Evolutionary conservation across 2,888 invertebrate species (phyloP).

Genomic region (Drosophila multiciliata): DNA sequence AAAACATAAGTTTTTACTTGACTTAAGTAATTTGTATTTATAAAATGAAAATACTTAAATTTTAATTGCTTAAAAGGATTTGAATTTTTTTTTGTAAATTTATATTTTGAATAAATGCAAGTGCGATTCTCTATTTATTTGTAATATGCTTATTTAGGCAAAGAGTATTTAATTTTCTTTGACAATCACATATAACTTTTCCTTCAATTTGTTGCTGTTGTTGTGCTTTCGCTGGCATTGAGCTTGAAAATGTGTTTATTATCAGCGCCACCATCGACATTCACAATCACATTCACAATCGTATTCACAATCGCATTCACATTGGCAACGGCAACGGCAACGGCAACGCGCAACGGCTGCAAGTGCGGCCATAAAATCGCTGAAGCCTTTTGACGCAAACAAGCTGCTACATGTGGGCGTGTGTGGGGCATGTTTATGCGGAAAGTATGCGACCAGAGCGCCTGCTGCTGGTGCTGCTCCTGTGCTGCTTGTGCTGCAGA

Average conservation of each 20-base stretch:
- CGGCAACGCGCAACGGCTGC: constrained; percentile 39
- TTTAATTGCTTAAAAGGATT: neutral
- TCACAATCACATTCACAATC: neutral
- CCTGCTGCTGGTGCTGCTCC: neutral
- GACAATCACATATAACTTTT: neutral
- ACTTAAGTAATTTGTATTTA: neutral
- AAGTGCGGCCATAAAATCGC: constrained; percentile 79
- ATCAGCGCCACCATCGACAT: constrained; percentile 53
- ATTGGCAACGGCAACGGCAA: constrained; percentile 11
- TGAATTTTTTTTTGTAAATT: neutral
- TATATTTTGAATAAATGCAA: neutral
- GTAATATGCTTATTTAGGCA: neutral
- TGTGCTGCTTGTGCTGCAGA: constrained; percentile 12
- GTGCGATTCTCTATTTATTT: neutral
- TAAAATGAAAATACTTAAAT: neutral
- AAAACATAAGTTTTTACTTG: neutral
- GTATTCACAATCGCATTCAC: constrained; percentile 18
- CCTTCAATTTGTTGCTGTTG: constrained; percentile 4
- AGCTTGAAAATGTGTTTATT: constrained; percentile 81
- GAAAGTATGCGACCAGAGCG: constrained; percentile 7
- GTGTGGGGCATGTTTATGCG: constrained; percentile 16
- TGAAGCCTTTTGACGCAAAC: constrained; percentile 71
- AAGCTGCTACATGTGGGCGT: constrained; percentile 54
- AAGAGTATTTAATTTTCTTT: neutral
- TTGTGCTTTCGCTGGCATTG: constrained; percentile 65